A percentile compares a stretch with the other conserved stretches of the same genome.
phyloP scores from a whole-genome alignment of 2,888 invertebrate genomes.

The Fissipunctia ypsillon region DNA sequence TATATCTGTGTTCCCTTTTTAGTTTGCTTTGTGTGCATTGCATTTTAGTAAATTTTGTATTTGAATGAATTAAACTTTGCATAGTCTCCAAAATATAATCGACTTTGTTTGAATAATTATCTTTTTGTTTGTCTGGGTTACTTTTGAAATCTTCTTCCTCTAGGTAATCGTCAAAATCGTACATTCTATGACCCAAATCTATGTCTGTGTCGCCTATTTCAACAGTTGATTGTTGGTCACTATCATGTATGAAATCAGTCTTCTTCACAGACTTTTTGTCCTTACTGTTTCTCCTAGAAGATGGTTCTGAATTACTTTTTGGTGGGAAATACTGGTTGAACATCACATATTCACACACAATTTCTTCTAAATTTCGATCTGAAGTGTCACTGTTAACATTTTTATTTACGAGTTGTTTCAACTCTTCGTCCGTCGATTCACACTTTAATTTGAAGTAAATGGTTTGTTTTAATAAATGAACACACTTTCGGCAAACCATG shows the following conservation, averaged over 20 bases:
- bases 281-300: background rate
- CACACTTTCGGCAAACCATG: constrained; percentile 81
- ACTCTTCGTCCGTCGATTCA: constrained; percentile 76
- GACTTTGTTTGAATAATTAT: constrained; percentile 26
- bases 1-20: constrained; percentile 21
- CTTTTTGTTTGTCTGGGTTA: background rate
- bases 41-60: constrained; percentile 3
- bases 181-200: constrained; percentile 9
- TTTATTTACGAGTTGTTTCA: constrained; percentile 67
- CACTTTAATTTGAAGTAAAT: constrained; percentile 81
- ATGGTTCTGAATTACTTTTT: constrained; percentile 23
- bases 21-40: constrained; percentile 22
- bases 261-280: constrained; percentile 1
- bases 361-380: constrained; percentile 66
- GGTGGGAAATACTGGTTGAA: constrained; percentile 72
- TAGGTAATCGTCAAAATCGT: constrained; percentile 49
- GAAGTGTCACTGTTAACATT: constrained; percentile 40
- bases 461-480: constrained; percentile 78
- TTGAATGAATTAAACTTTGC: constrained; percentile 47
- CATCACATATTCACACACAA: constrained; percentile 75
- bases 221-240: background rate
- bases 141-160: constrained; percentile 38
- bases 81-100: constrained; percentile 57
- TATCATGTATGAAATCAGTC: background rate
- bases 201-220: background rate